These are phyloP conservation scores for Chrysodeixis includens DNA, from an alignment of 2,888 invertebrate species.

Conservation along the genomic window DNA sequence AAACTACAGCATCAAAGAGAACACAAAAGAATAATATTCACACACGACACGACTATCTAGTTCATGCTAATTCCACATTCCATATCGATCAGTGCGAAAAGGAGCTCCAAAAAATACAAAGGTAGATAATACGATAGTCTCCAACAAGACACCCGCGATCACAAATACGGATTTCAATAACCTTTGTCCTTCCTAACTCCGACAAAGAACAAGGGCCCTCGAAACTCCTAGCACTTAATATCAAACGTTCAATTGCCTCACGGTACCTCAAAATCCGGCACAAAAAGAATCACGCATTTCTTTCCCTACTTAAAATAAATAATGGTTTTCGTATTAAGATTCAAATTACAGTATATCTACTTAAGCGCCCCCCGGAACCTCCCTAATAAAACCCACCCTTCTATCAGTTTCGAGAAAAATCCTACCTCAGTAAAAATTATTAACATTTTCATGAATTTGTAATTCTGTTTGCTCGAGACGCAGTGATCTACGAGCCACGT, in stretches of 20 bases:
- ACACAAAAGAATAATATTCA: not conserved
- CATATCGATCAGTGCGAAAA: not conserved
- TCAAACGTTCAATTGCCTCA: conserved; percentile 67
- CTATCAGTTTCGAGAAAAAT: conserved; percentile 70
- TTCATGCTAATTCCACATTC: not conserved
- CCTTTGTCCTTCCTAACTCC: conserved; percentile 32
- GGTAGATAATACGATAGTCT: conserved; percentile 2
- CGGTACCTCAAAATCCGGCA: conserved; percentile 70
- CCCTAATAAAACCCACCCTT: conserved; percentile 77
- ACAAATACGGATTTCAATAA: conserved; percentile 28
- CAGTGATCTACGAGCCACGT: conserved; percentile 66
- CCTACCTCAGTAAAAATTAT: conserved; percentile 77
- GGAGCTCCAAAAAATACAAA: not conserved
- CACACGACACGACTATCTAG: not conserved
- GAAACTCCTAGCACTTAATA: conserved; percentile 59
- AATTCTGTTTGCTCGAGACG: conserved; percentile 71
- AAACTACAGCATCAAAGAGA: not conserved
- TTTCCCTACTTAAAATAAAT: conserved; percentile 81
- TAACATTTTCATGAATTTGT: conserved; percentile 82
- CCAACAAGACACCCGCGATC: conserved; percentile 13
- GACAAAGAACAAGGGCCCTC: conserved; percentile 42
- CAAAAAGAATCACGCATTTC: conserved; percentile 76
- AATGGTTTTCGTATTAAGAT: conserved; percentile 83
- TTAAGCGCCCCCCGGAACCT: conserved; percentile 67
- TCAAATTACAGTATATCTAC: conserved; percentile 83